These are phyloP conservation scores for Sparus aurata DNA, from an alignment of 2,797 vertebrate genomes.

Conservation along the genomic window DNA sequence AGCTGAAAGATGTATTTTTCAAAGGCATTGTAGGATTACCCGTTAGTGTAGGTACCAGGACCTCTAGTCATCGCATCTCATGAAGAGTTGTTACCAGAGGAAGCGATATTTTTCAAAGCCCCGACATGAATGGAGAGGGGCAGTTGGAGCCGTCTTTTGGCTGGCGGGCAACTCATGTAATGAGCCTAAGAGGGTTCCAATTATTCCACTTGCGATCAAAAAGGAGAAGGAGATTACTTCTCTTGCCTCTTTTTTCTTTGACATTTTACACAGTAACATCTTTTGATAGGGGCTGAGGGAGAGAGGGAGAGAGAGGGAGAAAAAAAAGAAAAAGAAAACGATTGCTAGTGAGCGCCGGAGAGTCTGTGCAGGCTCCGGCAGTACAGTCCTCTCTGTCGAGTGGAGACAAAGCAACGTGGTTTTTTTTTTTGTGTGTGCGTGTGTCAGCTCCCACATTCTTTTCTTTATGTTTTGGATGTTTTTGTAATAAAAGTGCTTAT, in stretches of 20 bases:
- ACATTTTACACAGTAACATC: constrained; percentile 83
- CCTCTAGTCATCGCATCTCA: constrained; percentile 75
- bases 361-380: constrained; percentile 82
- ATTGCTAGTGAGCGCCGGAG: constrained; percentile 79
- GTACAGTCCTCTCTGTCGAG: constrained; percentile 53
- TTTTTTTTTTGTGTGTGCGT: constrained; percentile 13
- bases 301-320: constrained; percentile 19
- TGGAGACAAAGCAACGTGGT: constrained; percentile 59
- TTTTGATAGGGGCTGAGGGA: constrained; percentile 80
- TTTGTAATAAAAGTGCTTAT: constrained; percentile 86
- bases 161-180: constrained; percentile 84
- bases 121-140: constrained; percentile 79
- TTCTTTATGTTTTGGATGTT: constrained; percentile 85
- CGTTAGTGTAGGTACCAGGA: constrained; percentile 77
- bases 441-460: constrained; percentile 71
- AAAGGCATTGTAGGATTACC: constrained; percentile 77
- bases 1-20: constrained; percentile 78
- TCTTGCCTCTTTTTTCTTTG: constrained; percentile 80
- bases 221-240: constrained; percentile 82
- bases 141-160: constrained; percentile 81
- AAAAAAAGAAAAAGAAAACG: constrained; percentile 15
- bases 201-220: constrained; percentile 88
- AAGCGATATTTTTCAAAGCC: constrained; percentile 82
- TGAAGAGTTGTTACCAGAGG: constrained; percentile 78
- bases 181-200: constrained; percentile 87